These are phyloP conservation scores for Pteropus rufus DNA, from an alignment of 2,797 vertebrate genomes.

Conservation along the genomic window DNA sequence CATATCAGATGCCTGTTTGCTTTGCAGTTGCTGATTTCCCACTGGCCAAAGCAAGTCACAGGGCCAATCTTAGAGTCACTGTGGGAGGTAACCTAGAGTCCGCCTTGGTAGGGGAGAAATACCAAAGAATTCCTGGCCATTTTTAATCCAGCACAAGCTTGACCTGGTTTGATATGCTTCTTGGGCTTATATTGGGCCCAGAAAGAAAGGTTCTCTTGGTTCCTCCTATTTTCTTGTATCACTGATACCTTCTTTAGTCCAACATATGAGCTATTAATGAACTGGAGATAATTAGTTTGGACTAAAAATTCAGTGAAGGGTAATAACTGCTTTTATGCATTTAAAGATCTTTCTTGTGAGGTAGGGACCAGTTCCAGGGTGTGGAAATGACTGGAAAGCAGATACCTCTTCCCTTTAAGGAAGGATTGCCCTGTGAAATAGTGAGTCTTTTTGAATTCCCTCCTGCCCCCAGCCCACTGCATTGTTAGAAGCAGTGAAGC, in stretches of 20 bases:
- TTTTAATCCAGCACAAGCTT: background rate
- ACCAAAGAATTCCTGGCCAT: background rate
- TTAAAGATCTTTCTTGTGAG: background rate
- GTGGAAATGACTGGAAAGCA: background rate
- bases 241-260: background rate
- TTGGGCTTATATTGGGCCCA: background rate
- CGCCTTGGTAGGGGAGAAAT: background rate
- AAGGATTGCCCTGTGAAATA: background rate
- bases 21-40: background rate
- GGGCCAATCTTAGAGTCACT: background rate
- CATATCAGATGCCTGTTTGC: background rate
- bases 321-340: background rate
- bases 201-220: background rate
- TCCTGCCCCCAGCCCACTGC: no score
- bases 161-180: background rate
- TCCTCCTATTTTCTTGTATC: background rate
- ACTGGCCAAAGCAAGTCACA: background rate
- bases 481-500: background rate
- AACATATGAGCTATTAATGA: background rate
- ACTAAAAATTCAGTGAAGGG: background rate
- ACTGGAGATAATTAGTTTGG: background rate
- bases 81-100: background rate
- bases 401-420: background rate
- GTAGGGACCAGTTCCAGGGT: background rate
- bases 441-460: background rate